Evolutionary conservation across 2,797 vertebrate species (phyloP), one percentile per base, ranked within the genome.

Genomic region (Bradypodion pumilum): DNA sequence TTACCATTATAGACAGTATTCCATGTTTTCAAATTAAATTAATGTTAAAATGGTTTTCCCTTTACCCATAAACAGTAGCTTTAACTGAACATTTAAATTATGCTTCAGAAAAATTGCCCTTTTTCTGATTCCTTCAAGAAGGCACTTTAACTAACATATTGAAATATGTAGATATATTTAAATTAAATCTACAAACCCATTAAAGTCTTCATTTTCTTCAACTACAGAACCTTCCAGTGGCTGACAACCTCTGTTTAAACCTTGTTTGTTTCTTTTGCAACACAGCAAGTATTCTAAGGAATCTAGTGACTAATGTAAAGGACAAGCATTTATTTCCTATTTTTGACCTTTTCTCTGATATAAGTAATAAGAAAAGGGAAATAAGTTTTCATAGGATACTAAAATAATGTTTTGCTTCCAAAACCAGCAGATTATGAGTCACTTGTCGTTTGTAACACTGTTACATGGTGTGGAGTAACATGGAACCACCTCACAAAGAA

Each of bases 111-210:
- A 56, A 79, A 49, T 12, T 65, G 35, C 9, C 19, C 19, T 74
- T 27, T 35, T 23, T 63, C 59, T 46, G 40, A 63, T n/a, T 37
- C 76, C 74, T 59, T 52, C 5, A 66, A 66, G 19, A 68, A 76
- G 35, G 32, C 35, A 66, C 42, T 32, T 66, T 75, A 27, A 37
- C 46, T 68, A 63, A 27, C 1, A 9, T 27, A 59, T 82, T 68
- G 81, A 76, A 68, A n/a, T 5, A 60, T 59, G 35, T 66, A 68
- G 15, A n/a, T 76, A 75, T 76, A 75, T 75, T 83, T 68, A 76
- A 75, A 76, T 76, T 68, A 42, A n/a, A 75, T 80, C 74, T 29
- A 49, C 42, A 27, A 35, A 82, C 40, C 42, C 4, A 74, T 75
- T 52, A 82, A 74, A 19, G 35, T 19, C 25, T 75, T 12, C 15